Conservation (phyloP, 64 coral and sea anemone genomes). For the Stichodactyla mertensii region DNA sequence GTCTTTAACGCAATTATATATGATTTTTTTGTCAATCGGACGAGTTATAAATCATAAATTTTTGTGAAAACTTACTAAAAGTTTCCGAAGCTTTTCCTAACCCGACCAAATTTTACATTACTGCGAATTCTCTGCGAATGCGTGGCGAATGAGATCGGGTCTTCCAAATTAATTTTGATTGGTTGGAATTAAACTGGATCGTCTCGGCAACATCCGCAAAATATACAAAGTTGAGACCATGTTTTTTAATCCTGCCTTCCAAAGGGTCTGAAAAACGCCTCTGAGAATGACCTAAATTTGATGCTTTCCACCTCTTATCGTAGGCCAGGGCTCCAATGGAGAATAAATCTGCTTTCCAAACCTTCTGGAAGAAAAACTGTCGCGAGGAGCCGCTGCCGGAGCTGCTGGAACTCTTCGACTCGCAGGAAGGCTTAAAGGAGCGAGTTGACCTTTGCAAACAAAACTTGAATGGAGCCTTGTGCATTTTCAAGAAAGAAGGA, state of each 20-base stretch:
- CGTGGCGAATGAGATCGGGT: background rate
- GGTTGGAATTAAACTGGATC: background rate
- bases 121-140: background rate
- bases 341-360: background rate
- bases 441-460: slow-evolving; percentile 28
- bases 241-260: background rate
- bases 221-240: background rate
- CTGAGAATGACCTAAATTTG: background rate
- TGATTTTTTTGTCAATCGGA: too few species aligned
- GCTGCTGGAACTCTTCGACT: background rate
- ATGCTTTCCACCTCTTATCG: background rate
- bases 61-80: background rate
- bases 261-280: background rate
- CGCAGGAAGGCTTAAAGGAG: slow-evolving; percentile 28
- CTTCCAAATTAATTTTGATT: background rate
- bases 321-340: slow-evolving; percentile 15
- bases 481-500: slow-evolving; percentile 43
- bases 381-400: background rate
- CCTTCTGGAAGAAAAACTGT: slow-evolving; percentile 2
- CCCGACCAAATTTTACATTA: background rate
- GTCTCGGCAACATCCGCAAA: slow-evolving; percentile 4
- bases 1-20: background rate
- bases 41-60: background rate
- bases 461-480: slow-evolving; percentile 34
- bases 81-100: background rate